Evolutionary conservation across 2,888 invertebrate genomes (phyloP).

Genomic region (Pyrochroa serraticornis): DNA sequence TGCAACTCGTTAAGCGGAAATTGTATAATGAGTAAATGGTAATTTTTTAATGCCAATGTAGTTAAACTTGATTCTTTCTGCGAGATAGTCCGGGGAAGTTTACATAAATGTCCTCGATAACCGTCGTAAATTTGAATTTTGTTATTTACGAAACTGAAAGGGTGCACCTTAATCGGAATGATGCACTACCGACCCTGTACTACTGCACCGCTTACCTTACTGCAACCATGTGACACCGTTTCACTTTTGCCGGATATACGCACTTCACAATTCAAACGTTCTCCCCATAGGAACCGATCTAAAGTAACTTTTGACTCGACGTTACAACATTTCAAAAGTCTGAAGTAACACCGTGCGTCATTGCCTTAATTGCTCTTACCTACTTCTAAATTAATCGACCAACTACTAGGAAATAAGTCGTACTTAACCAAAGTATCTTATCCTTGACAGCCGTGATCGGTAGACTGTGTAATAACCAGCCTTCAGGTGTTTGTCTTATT

Average conservation of each 20-base stretch:
- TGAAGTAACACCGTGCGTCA: background rate
- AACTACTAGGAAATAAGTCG: constrained; percentile 19
- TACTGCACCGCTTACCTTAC: constrained; percentile 45
- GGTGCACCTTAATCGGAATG: constrained; percentile 27
- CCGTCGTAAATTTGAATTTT: background rate
- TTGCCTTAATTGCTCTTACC: background rate
- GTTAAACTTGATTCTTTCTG: too few species aligned
- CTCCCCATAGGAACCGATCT: background rate
- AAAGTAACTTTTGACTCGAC: background rate
- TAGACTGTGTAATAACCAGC: constrained; percentile 45
- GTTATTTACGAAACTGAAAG: constrained; percentile 16
- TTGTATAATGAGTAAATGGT: too few species aligned
- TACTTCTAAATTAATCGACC: background rate
- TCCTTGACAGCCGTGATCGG: constrained; percentile 46
- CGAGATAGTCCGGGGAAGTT: too few species aligned
- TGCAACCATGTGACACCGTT: constrained; percentile 30
- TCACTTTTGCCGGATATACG: constrained; percentile 41
- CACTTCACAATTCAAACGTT: constrained; percentile 29
- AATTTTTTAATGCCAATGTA: too few species aligned
- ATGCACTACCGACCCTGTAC: constrained; percentile 46
- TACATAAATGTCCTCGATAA: too few species aligned
- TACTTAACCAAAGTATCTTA: constrained; percentile 26
- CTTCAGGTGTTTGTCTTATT: constrained; percentile 27
- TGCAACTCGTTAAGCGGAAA: too few species aligned
- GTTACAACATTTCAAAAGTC: constrained; percentile 6